Conservation (phyloP, 2,888 invertebrate species). For the Adelphocoris suturalis region DNA sequence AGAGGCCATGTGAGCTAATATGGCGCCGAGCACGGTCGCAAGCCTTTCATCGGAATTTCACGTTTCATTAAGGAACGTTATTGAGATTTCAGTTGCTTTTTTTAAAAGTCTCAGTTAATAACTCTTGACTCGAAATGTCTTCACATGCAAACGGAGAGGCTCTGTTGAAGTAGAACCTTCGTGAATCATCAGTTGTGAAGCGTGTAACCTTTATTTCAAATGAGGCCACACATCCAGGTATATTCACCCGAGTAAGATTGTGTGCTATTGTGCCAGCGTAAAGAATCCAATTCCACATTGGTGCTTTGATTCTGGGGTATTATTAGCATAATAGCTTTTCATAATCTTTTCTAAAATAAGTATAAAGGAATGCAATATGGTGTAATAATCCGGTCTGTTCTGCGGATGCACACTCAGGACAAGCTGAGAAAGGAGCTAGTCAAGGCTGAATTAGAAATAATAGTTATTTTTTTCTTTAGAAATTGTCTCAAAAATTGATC, state of each 20-base stretch:
- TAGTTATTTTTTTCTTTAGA: too few species aligned
- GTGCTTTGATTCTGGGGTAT: too few species aligned
- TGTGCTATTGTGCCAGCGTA: background rate
- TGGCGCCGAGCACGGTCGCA: constrained; percentile 20
- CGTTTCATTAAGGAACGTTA: constrained; percentile 23
- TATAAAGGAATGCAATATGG: too few species aligned
- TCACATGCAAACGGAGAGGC: background rate
- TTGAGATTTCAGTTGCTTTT: constrained; percentile 15
- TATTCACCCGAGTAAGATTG: constrained; percentile 2
- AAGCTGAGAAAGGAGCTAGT: too few species aligned
- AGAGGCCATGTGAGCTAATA: background rate
- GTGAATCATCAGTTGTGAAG: background rate
- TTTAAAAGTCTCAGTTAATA: background rate
- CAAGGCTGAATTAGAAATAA: too few species aligned
- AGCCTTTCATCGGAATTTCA: constrained; percentile 2
- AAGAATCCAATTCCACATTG: too few species aligned
- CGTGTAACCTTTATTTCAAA: constrained; percentile 6
- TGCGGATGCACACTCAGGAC: too few species aligned
- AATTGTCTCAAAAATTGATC: too few species aligned
- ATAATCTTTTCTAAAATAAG: too few species aligned
- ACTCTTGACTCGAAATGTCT: background rate
- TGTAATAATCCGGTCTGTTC: too few species aligned
- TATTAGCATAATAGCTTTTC: too few species aligned
- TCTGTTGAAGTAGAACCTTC: background rate
- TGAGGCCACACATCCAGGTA: background rate